Conservation (phyloP, 2,797 vertebrate species). For the Muscicapa comitata region DNA sequence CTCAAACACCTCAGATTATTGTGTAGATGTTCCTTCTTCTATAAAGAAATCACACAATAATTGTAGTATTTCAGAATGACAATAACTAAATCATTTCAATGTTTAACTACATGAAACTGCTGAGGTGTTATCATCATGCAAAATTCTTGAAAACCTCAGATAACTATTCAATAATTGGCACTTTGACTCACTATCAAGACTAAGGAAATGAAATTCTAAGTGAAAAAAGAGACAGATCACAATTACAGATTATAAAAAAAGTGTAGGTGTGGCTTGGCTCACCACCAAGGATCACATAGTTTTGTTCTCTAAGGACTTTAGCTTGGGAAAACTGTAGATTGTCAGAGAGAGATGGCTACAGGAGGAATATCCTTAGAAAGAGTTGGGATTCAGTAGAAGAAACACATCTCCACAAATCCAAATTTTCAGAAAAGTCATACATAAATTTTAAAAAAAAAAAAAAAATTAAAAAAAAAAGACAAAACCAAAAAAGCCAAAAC, state of each 20-base stretch:
- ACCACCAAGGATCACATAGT: background rate
- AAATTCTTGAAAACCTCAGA: background rate
- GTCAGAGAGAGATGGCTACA: background rate
- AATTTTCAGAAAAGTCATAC: background rate
- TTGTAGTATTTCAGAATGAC: background rate
- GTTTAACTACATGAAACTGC: background rate
- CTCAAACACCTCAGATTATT: background rate
- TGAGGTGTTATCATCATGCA: background rate
- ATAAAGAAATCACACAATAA: background rate
- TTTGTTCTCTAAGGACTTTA: background rate
- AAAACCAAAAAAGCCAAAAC: background rate
- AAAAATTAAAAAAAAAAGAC: too few species aligned
- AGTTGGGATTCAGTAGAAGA: background rate
- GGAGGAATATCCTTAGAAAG: background rate
- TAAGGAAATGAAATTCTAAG: background rate
- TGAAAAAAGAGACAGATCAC: background rate
- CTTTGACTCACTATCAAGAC: background rate
- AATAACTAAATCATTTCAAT: background rate
- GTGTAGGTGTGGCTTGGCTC: slow-evolving; percentile 37
- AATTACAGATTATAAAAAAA: background rate
- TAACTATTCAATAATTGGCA: background rate
- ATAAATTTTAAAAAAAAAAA: background rate
- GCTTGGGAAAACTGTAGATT: background rate
- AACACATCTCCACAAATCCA: background rate
- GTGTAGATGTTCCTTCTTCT: background rate